Conservation (phyloP, 2,797 vertebrate species). For the Vireo griseus region DNA sequence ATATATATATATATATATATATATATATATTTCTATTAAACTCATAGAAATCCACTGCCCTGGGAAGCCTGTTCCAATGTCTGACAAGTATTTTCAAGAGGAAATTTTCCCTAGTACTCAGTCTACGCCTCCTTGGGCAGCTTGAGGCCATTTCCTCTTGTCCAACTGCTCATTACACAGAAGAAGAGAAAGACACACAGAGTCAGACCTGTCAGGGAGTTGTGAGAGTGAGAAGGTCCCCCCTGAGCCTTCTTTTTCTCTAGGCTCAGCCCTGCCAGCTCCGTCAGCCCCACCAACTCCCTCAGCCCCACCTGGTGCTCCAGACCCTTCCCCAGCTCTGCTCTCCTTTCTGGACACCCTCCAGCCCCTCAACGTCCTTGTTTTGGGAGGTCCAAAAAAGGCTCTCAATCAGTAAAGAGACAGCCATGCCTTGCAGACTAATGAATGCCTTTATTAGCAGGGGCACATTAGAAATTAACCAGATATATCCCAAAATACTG, state of each 20-base stretch:
- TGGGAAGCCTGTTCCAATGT: not conserved
- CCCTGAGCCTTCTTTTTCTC: not conserved
- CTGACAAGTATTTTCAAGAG: not conserved
- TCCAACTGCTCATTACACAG: no score
- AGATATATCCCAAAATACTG: not conserved
- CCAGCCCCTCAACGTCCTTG: not conserved
- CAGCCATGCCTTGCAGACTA: fast-evolving
- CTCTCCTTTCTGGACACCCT: not conserved
- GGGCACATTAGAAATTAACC: not conserved
- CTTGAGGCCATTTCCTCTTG: not conserved
- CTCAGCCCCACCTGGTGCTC: not conserved
- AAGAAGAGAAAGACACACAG: not conserved
- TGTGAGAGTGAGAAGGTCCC: not conserved
- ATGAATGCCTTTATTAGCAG: not conserved
- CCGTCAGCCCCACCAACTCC: not conserved
- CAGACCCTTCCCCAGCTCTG: not conserved
- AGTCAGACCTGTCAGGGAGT: no score
- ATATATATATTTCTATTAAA: not conserved
- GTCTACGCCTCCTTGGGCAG: not conserved
- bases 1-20: no score
- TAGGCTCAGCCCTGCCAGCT: not conserved
- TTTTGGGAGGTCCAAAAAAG: not conserved
- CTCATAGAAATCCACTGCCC: not conserved
- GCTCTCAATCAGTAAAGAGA: not conserved
- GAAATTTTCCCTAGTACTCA: no score